Conservation (phyloP, 2,888 invertebrate species). For the Conistra vaccinii region DNA sequence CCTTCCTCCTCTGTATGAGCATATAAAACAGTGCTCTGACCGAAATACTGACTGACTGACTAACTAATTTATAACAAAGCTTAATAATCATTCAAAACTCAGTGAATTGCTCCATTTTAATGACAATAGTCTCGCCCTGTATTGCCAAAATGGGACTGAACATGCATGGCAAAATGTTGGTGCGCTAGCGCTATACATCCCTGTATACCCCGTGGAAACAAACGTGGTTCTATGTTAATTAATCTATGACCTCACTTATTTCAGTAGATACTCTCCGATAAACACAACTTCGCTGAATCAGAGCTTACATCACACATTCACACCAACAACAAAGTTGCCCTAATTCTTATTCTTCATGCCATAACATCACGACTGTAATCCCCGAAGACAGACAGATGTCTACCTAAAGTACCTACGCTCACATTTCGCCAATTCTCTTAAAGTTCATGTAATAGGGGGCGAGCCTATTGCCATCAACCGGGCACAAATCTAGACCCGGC, state of each 20-base stretch:
- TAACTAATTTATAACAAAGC: not conserved
- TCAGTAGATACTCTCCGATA: conserved; percentile 1
- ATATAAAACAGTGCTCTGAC: not conserved
- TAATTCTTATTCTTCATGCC: not conserved
- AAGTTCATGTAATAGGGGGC: too few species aligned
- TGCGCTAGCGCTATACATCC: not conserved
- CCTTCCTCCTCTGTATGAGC: not conserved
- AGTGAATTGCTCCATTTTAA: not conserved
- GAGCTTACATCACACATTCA: conserved; percentile 5
- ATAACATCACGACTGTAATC: too few species aligned
- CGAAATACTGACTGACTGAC: not conserved
- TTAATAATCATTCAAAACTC: not conserved
- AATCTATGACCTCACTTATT: not conserved
- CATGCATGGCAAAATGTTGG: not conserved
- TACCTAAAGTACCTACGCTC: too few species aligned
- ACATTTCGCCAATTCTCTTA: too few species aligned
- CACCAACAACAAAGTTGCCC: conserved; percentile 6
- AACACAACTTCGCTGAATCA: not conserved
- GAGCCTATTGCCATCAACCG: too few species aligned
- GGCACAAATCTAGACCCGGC: too few species aligned
- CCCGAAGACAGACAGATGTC: too few species aligned
- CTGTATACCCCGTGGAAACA: not conserved
- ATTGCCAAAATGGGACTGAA: not conserved
- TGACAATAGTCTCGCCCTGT: not conserved
- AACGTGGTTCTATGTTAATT: too few species aligned